Evolutionary conservation across 92 coral and sea anemone genomes (phyloP).

Genomic region (Pocillopora meandrina): DNA sequence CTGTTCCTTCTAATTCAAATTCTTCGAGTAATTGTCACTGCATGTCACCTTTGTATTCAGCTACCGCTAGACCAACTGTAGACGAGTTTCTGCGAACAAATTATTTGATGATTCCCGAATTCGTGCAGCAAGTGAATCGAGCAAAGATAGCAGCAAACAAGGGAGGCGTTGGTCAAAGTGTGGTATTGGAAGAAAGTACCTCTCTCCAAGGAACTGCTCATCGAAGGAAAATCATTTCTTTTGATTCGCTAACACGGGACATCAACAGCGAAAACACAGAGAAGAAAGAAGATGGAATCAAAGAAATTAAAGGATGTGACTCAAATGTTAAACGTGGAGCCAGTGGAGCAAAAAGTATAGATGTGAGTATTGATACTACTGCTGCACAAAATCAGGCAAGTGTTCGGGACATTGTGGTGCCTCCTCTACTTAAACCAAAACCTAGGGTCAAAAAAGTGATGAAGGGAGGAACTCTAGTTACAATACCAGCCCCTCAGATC

Average conservation of each 20-base stretch:
- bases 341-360: not conserved
- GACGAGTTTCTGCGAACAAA: conserved; percentile 72
- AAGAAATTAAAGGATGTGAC: not conserved
- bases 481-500: conserved; percentile 57
- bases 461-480: conserved; percentile 69
- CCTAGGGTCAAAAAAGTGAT: conserved; percentile 70
- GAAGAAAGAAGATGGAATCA: not conserved
- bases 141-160: conserved; percentile 14
- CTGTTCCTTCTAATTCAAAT: not conserved
- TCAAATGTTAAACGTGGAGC: not conserved
- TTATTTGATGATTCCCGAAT: conserved; percentile 53
- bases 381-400: not conserved
- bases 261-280: not conserved
- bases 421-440: conserved; percentile 24
- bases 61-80: conserved; percentile 57
- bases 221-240: not conserved
- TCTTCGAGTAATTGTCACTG: conserved; percentile 1
- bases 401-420: not conserved
- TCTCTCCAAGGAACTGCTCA: not conserved
- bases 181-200: not conserved
- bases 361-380: not conserved
- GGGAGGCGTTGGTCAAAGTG: not conserved
- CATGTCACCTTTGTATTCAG: conserved; percentile 51
- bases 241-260: not conserved
- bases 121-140: conserved; percentile 17